phyloP scores from a whole-genome alignment of 1,140 invertebrate species.

The Chlorops oryzae region DNA sequence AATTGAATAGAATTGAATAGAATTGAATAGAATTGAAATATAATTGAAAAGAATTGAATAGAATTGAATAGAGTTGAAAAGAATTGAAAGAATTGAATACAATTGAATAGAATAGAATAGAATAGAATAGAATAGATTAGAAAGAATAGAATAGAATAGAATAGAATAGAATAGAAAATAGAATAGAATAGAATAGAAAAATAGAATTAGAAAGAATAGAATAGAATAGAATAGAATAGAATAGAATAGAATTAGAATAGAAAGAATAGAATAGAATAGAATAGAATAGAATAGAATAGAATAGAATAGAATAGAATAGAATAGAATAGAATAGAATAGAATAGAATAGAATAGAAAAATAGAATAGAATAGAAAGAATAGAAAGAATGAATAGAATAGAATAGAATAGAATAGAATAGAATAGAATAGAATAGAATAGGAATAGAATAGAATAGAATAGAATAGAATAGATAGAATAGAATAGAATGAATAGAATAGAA shows the following conservation, averaged over 20 bases:
- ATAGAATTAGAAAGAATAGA: background rate
- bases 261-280: conserved; percentile 1
- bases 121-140: too few species aligned
- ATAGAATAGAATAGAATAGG: conserved; percentile 3
- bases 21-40: too few species aligned
- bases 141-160: too few species aligned
- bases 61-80: background rate
- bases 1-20: too few species aligned
- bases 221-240: conserved; percentile 3
- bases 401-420: conserved; percentile 3
- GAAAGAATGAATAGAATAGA: conserved; percentile 1
- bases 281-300: conserved; percentile 3
- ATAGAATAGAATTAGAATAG: background rate
- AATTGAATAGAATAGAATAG: conserved; percentile 1
- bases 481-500: too few species aligned
- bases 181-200: too few species aligned
- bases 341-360: background rate
- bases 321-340: conserved; percentile 2
- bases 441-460: too few species aligned
- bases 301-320: conserved; percentile 3
- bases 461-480: too few species aligned
- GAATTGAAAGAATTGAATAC: too few species aligned
- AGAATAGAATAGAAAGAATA: too few species aligned
- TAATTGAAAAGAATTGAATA: conserved; percentile 1
- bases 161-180: too few species aligned